A percentile compares a stretch with the other conserved stretches of the same genome.
Conservation (phyloP, 2,797 vertebrate species). For the Sebastes kiyomatsui region DNA sequence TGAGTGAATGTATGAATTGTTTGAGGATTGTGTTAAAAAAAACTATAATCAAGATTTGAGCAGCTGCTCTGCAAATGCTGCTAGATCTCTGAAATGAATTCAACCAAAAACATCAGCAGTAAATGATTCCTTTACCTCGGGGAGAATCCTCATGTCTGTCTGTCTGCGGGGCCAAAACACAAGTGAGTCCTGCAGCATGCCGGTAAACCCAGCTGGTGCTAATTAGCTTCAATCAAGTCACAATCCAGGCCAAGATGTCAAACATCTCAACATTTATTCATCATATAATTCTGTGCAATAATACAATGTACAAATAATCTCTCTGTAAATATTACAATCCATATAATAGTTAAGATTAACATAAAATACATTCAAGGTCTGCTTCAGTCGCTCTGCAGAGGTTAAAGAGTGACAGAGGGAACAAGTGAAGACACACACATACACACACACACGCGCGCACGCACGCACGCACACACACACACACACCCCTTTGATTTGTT, state of each 20-base stretch:
- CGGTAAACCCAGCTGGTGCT: background rate
- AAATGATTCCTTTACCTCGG: background rate
- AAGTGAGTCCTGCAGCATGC: background rate
- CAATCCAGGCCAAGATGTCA: background rate
- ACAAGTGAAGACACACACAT: background rate
- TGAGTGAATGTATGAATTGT: background rate
- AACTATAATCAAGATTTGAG: background rate
- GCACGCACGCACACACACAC: too few species aligned
- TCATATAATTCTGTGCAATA: slow-evolving; percentile 62
- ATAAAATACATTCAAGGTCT: slow-evolving; percentile 70
- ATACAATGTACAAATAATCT: slow-evolving; percentile 67
- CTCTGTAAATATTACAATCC: slow-evolving; percentile 56
- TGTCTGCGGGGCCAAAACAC: background rate
- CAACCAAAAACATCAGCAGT: background rate
- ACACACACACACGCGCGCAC: background rate
- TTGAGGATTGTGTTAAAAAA: background rate
- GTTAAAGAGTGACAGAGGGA: background rate
- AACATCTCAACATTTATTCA: slow-evolving; percentile 61
- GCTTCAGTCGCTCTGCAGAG: slow-evolving; percentile 15
- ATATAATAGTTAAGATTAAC: slow-evolving; percentile 44
- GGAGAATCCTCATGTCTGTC: background rate
- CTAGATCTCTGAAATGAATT: background rate
- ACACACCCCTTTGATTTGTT: background rate
- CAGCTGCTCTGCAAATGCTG: background rate
- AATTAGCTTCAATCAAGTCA: background rate